Conservation (phyloP, 2,797 vertebrate genomes). For the Podargus strigoides region DNA sequence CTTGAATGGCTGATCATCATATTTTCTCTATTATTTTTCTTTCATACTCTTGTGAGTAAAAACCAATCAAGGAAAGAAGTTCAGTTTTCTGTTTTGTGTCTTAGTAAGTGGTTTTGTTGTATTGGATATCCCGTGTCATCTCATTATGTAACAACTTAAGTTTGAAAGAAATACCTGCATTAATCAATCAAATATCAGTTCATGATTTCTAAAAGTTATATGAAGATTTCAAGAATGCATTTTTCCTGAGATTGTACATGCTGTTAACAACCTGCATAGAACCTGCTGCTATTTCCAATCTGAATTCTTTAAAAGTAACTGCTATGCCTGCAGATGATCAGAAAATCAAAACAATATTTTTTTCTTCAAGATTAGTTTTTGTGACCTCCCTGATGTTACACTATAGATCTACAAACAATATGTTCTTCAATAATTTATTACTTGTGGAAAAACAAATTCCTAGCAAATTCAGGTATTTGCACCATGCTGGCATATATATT, state of each 20-base stretch:
- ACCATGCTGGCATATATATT: conserved; percentile 4
- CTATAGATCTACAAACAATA: background rate
- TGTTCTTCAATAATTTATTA: conserved; percentile 18
- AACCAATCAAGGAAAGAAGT: background rate
- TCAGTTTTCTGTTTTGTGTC: background rate
- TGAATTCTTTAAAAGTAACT: conserved; percentile 16
- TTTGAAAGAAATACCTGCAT: conserved; percentile 4
- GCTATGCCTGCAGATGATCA: conserved; percentile 25
- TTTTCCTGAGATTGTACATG: conserved; percentile 3
- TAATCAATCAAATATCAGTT: conserved; percentile 11
- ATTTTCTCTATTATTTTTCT: background rate
- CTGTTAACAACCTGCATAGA: background rate
- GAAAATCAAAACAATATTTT: conserved; percentile 39
- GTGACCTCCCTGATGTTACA: background rate
- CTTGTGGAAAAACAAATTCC: background rate
- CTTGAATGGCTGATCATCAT: background rate
- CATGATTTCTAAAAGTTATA: background rate
- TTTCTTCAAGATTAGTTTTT: background rate
- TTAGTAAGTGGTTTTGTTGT: background rate
- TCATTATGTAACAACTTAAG: background rate
- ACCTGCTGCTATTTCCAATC: background rate
- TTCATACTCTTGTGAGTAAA: background rate
- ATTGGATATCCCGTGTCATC: background rate
- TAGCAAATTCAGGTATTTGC: conserved; percentile 16
- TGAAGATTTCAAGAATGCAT: conserved; percentile 2